Evolutionary conservation across 2,113 vertebrate species (phyloP).

Genomic region (Vulpes ferrilata): DNA sequence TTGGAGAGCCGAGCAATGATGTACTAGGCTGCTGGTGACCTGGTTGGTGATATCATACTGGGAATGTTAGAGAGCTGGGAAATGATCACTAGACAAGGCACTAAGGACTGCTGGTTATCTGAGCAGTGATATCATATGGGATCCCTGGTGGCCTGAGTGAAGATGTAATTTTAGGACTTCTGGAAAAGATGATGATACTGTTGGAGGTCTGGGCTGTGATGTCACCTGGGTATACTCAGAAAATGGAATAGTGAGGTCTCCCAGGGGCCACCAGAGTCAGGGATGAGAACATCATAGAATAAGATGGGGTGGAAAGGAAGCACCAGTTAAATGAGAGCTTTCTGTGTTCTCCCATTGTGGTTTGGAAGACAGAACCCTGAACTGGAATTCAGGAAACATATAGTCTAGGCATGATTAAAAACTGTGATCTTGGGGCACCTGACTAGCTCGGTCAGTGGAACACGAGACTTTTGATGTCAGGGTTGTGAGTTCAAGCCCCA

Average conservation of each 20-base stretch:
- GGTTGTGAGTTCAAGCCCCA: not conserved
- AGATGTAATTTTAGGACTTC: not conserved
- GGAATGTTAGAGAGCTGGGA: not conserved
- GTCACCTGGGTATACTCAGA: not conserved
- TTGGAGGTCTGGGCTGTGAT: not conserved
- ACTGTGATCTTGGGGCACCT: not conserved
- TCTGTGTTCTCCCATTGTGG: slow-evolving; percentile 14
- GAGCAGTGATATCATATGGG: not conserved
- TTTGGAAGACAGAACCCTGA: slow-evolving; percentile 7
- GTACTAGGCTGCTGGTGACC: not conserved
- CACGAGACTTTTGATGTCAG: not conserved
- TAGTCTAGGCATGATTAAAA: slow-evolving; percentile 4
- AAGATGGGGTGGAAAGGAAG: not conserved
- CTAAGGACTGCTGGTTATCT: not conserved
- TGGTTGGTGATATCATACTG: not conserved
- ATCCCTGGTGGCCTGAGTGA: not conserved
- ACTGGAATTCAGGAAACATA: slow-evolving; percentile 32
- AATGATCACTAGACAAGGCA: not conserved
- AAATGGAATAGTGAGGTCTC: not conserved
- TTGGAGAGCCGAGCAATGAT: not conserved
- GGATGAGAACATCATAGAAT: not conserved
- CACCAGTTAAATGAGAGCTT: not conserved
- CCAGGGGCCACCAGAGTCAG: not conserved
- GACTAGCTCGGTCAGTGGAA: not conserved
- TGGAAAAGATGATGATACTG: not conserved